A percentile compares a stretch with the other conserved stretches of the same genome.
phyloP scores from a whole-genome alignment of 1,140 invertebrate genomes.

The Caerostris extrusa region DNA sequence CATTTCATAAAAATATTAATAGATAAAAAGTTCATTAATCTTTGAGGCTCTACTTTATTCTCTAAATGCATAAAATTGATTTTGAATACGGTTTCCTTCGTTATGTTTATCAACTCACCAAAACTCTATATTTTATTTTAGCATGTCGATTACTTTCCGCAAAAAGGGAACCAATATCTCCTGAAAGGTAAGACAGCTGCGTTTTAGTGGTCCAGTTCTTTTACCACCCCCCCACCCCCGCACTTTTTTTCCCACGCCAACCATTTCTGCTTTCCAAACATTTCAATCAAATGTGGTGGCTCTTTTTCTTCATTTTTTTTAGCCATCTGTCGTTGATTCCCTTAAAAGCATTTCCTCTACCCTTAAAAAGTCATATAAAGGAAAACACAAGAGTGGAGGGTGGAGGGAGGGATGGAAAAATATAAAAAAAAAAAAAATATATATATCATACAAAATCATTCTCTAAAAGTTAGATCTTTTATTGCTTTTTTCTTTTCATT shows the following conservation, averaged over 20 bases:
- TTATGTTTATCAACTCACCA: not conserved
- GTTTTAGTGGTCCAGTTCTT: constrained; percentile 5
- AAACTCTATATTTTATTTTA: constrained; percentile 25
- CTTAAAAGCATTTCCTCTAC: constrained; percentile 68
- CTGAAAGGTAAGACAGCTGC: constrained; percentile 57
- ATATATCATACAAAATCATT: constrained; percentile 58
- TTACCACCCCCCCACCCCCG: not conserved
- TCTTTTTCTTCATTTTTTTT: not conserved
- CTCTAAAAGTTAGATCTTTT: constrained; percentile 56
- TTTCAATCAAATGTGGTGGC: constrained; percentile 43
- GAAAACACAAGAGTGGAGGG: not conserved
- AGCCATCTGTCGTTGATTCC: constrained; percentile 47
- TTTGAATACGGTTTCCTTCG: not conserved
- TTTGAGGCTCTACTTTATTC: not conserved
- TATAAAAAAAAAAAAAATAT: not conserved
- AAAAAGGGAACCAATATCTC: constrained; percentile 41
- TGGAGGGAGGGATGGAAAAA: not conserved
- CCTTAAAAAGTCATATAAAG: constrained; percentile 46
- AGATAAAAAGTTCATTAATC: no score
- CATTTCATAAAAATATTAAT: no score
- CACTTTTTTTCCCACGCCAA: not conserved
- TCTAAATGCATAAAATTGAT: not conserved
- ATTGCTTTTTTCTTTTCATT: constrained; percentile 36
- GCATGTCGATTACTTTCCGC: constrained; percentile 31
- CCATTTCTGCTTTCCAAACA: not conserved